Percentiles rank a stretch among this genome's conserved stretches.
phyloP scores from a whole-genome alignment of 2,888 invertebrate genomes.

The Nomada fucata region DNA sequence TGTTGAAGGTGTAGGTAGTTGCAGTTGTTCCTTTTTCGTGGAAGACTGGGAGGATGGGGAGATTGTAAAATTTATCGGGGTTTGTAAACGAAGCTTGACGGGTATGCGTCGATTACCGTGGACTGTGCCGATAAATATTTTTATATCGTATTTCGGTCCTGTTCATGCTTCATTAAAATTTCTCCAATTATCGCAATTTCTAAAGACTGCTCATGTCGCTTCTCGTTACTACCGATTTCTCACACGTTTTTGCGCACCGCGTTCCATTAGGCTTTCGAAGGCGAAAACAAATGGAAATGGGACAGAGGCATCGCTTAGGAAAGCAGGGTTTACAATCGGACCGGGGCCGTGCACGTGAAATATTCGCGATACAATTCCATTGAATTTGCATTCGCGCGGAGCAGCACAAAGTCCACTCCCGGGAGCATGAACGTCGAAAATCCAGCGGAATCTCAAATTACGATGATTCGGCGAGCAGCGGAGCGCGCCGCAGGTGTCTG shows the following conservation, averaged over 20 bases:
- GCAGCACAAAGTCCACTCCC: constrained; percentile 19
- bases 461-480: constrained; percentile 60
- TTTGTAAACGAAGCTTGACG: too few species aligned
- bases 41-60: too few species aligned
- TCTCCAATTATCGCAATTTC: not conserved
- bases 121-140: too few species aligned
- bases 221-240: not conserved
- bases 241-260: not conserved
- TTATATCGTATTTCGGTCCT: too few species aligned
- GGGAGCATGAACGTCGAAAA: constrained; percentile 44
- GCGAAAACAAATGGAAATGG: not conserved
- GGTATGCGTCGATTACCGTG: too few species aligned
- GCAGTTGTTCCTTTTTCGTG: too few species aligned
- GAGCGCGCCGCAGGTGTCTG: constrained; percentile 72
- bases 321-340: constrained; percentile 19
- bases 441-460: constrained; percentile 61
- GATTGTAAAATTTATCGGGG: too few species aligned
- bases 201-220: not conserved
- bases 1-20: too few species aligned
- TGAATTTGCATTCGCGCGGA: constrained; percentile 43
- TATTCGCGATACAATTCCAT: constrained; percentile 16
- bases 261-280: not conserved
- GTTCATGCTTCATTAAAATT: too few species aligned
- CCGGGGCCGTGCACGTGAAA: not conserved
- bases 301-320: not conserved